Conservation (phyloP, 2,797 vertebrate genomes). For the Liasis olivaceus region DNA sequence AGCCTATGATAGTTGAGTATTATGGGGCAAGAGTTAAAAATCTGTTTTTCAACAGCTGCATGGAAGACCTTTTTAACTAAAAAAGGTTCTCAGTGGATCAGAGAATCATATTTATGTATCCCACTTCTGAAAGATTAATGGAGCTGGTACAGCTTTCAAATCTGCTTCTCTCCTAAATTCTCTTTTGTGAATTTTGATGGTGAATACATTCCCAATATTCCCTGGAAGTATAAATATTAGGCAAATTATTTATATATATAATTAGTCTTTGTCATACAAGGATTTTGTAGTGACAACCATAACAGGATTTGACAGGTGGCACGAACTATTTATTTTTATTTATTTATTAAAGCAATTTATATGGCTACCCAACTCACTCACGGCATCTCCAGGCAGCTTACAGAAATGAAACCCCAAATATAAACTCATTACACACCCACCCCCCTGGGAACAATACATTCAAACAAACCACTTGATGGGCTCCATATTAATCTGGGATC, state of each 20-base stretch:
- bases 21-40: conserved; percentile 33
- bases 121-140: neutral
- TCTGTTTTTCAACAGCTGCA: neutral
- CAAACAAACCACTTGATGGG: too few species aligned
- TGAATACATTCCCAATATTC: neutral
- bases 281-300: neutral
- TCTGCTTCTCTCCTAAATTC: neutral
- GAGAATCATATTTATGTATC: neutral
- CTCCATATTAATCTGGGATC: too few species aligned
- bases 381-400: too few species aligned
- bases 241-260: neutral
- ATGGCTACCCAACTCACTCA: too few species aligned
- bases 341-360: too few species aligned
- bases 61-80: neutral
- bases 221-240: neutral
- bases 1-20: conserved; percentile 40
- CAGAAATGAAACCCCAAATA: too few species aligned
- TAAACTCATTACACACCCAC: too few species aligned
- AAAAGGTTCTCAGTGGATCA: neutral
- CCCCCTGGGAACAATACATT: too few species aligned
- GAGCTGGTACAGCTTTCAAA: neutral
- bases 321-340: too few species aligned
- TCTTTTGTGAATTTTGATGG: neutral
- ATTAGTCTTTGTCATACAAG: neutral
- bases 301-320: neutral